Percentiles rank a stretch among this genome's conserved stretches.
Conservation (phyloP, 2,113 vertebrate genomes). For the Semnornis frantzii region DNA sequence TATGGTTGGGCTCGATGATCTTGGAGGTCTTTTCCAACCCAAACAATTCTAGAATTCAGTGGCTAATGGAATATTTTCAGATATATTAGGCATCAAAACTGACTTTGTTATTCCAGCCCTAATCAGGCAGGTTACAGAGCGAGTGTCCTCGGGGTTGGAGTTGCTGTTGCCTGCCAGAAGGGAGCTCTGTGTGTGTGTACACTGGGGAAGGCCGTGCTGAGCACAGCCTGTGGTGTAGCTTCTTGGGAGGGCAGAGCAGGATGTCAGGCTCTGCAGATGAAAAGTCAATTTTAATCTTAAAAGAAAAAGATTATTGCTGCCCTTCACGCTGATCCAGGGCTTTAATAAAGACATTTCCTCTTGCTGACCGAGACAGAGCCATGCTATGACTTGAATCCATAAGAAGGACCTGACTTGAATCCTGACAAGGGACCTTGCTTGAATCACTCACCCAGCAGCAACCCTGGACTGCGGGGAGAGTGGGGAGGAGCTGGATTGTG, state of each 20-base stretch:
- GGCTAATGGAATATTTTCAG: too few relatives aligned
- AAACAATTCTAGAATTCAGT: too few relatives aligned
- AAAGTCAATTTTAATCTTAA: conserved; percentile 46
- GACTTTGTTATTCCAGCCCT: background rate
- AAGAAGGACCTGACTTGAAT: conserved; percentile 40
- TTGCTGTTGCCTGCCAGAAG: background rate
- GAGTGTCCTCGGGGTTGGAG: background rate
- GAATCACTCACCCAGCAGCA: background rate
- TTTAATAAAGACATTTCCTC: conserved; percentile 46
- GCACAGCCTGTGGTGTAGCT: fast-evolving
- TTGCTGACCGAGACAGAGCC: conserved; percentile 17
- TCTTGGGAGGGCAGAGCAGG: background rate
- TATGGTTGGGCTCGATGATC: too few relatives aligned
- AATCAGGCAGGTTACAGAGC: background rate
- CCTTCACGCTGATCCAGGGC: conserved; percentile 42
- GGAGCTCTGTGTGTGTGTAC: background rate
- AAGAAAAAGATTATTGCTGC: conserved; percentile 25
- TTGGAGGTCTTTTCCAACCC: too few relatives aligned
- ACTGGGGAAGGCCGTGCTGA: background rate
- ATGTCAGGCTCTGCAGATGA: background rate
- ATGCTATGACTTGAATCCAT: conserved; percentile 35
- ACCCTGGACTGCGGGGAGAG: background rate
- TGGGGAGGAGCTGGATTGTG: background rate
- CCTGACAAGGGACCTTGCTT: background rate
- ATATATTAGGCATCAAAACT: background rate